phyloP scores from a whole-genome alignment of 2,113 vertebrate species.

The Apeltes quadracus region DNA sequence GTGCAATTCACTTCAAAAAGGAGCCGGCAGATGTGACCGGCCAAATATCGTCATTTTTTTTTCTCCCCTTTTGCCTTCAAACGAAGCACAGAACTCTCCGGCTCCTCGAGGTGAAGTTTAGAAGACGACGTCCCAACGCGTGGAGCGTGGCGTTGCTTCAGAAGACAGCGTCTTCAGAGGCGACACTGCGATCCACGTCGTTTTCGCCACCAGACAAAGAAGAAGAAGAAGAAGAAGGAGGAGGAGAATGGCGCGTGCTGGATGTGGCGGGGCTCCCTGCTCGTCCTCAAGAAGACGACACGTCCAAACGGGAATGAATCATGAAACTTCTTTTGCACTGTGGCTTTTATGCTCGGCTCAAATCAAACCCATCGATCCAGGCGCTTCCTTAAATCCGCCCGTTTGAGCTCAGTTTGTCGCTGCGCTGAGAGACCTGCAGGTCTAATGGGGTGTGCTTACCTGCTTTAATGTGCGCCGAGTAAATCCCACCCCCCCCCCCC shows the following conservation, averaged over 20 bases:
- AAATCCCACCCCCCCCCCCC: conserved; percentile 62
- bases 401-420: conserved; percentile 47
- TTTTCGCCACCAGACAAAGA: conserved; percentile 48
- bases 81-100: conserved; percentile 24
- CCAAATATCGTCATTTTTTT: conserved; percentile 15
- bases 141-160: conserved; percentile 7
- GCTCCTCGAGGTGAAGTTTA: conserved; percentile 15
- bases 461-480: conserved; percentile 64
- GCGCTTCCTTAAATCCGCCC: conserved; percentile 39
- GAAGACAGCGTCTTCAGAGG: conserved; percentile 42
- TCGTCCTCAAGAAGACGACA: too few species aligned
- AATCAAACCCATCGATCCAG: conserved; percentile 40
- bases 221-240: neutral
- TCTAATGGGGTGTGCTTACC: conserved; percentile 58
- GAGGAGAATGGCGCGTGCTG: neutral
- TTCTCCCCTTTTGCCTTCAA: conserved; percentile 60
- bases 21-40: conserved; percentile 36
- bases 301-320: neutral
- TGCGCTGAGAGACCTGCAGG: conserved; percentile 54
- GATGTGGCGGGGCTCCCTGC: neutral
- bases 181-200: conserved; percentile 63
- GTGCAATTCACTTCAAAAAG: conserved; percentile 51
- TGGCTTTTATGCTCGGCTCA: neutral
- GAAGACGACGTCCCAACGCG: conserved; percentile 19
- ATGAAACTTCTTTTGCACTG: neutral